Percentiles rank a stretch among this genome's conserved stretches.
Conservation (phyloP, 2,888 invertebrate genomes). For the Congeria kusceri region DNA sequence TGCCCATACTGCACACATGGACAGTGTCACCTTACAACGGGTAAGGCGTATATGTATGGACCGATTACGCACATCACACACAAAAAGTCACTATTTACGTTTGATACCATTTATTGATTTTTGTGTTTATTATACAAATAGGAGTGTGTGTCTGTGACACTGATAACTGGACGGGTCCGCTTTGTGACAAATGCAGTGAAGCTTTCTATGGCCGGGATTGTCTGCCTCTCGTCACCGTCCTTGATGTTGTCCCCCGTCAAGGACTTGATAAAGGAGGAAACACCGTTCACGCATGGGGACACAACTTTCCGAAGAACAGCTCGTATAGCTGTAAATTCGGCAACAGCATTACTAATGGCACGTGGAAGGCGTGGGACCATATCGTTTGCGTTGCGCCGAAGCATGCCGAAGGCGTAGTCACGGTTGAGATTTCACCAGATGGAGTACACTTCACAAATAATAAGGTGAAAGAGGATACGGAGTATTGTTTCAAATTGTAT, state of each 20-base stretch:
- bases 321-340: constrained; percentile 61
- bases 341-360: constrained; percentile 40
- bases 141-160: constrained; percentile 59
- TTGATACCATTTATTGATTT: too few relatives aligned
- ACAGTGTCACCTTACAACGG: constrained; percentile 43
- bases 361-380: constrained; percentile 49
- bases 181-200: constrained; percentile 66
- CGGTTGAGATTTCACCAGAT: constrained; percentile 47
- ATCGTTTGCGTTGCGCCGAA: constrained; percentile 39
- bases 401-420: constrained; percentile 30
- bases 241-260: constrained; percentile 46
- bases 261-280: constrained; percentile 57
- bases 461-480: too few relatives aligned
- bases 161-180: constrained; percentile 60
- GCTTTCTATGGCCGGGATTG: constrained; percentile 66
- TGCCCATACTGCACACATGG: constrained; percentile 62
- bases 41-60: constrained; percentile 15
- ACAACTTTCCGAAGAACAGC: constrained; percentile 62
- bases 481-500: too few relatives aligned
- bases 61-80: too few relatives aligned
- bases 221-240: constrained; percentile 55
- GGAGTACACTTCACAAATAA: constrained; percentile 46
- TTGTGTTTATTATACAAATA: constrained; percentile 9
- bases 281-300: constrained; percentile 56
- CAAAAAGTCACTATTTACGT: too few relatives aligned